phyloP scores from a whole-genome alignment of 1,140 invertebrate genomes.

The Ceratosolen solmsi region DNA sequence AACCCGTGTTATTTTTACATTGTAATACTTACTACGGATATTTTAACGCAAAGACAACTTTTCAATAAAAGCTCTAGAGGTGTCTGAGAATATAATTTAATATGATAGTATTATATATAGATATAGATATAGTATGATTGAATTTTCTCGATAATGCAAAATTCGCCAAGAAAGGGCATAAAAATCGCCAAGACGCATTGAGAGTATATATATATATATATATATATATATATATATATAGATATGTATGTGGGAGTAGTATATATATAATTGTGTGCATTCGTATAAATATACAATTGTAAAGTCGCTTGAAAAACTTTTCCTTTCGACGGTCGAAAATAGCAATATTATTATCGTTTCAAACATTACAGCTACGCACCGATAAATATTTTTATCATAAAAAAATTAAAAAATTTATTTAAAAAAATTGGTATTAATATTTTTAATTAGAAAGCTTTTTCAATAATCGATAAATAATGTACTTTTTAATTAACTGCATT shows the following conservation, averaged over 20 bases:
- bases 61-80: not conserved
- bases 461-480: not conserved
- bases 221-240: no score
- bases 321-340: not conserved
- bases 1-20: not conserved
- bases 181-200: not conserved
- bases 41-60: not conserved
- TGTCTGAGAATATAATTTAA: no score
- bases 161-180: not conserved
- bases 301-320: not conserved
- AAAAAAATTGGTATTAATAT: not conserved
- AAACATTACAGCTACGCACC: no score
- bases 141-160: not conserved
- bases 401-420: not conserved
- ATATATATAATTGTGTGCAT: no score
- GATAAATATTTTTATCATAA: no score
- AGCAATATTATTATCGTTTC: not conserved
- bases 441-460: not conserved
- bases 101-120: no score
- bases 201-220: no score
- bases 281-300: no score
- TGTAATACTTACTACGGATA: not conserved
- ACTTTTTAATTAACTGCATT: not conserved
- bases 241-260: no score
- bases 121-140: no score